Base-by-base conservation (phyloP, 2,888 invertebrate genomes). In the Heliconius charithonia region DNA sequence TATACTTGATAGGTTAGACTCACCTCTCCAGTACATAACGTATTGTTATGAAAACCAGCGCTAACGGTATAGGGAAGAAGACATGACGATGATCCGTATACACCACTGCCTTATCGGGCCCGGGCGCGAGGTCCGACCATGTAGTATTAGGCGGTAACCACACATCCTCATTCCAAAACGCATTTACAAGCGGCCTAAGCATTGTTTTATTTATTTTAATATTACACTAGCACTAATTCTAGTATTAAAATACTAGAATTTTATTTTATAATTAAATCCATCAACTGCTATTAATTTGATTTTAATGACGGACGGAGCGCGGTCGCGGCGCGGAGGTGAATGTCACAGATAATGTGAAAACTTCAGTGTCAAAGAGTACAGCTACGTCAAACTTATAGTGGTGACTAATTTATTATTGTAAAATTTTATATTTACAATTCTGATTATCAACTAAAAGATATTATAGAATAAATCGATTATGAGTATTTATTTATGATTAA, bases 131-230 rank as follows among this genome's bases (percentile, higher is more conserved):
- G 89, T 98, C 97, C 81, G 96, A 96, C 99, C 99, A 99, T 86
- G 98, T 98, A 83, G 96, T 96, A 91, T 98, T 98, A 82, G 98
- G 97, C 85, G 99, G 99, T 87, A 99, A 96, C 99, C 99, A 99
- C 89, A 99, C 96, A 88, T 96, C 93, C 89, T 98, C 97, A 89
- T 96, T 97, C 99, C 98, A 98, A 91, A 98, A 97, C 81, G 87
- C 88, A 83, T 94, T 91, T 83, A 96, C 87, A 79, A 95, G 83
- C 84, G 88, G 88, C 83, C 92, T 91, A 87, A 95, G 86, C 95
- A 95, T 93, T 80, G 27, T 74, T 56, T 69, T 37, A 62, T 78
- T 69, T 51, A n/a, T 69, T 27, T 67, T 45, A 74, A 59, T 73
- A 73, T 41, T 22, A 63, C 51, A 77, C 75, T 27, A 29, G 12